Conservation (phyloP, 1,140 invertebrate species). For the Melitaea cinxia region DNA sequence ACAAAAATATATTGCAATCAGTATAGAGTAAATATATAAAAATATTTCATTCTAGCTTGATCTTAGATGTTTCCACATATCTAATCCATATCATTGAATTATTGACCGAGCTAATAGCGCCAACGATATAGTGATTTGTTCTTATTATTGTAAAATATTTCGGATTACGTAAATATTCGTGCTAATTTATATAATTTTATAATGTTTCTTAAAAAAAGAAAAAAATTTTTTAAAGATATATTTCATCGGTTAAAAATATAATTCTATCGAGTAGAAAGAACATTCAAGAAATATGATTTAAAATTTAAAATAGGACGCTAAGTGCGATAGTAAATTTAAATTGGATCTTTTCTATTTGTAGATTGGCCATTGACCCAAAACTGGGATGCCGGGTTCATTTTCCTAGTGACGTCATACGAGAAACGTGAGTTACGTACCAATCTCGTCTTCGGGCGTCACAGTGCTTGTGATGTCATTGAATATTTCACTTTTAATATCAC, state of each 20-base stretch:
- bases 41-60: not conserved
- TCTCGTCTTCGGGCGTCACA: constrained; percentile 46
- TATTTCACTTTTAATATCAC: constrained; percentile 40
- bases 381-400: constrained; percentile 80
- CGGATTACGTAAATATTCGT: constrained; percentile 28
- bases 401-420: constrained; percentile 78
- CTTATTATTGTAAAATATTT: not conserved
- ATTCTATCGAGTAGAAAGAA: constrained; percentile 10
- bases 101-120: not conserved
- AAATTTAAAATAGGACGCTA: constrained; percentile 19
- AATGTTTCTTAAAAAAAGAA: constrained; percentile 7
- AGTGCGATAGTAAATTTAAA: constrained; percentile 48
- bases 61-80: not conserved
- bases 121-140: not conserved
- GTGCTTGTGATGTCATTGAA: constrained; percentile 53
- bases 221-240: not conserved
- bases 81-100: not conserved
- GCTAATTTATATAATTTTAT: constrained; percentile 2
- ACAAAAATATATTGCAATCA: too few relatives aligned
- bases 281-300: constrained; percentile 34
- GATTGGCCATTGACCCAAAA: constrained; percentile 81
- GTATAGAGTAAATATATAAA: not conserved
- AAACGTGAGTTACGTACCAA: constrained; percentile 74
- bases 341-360: constrained; percentile 79
- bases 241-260: not conserved